Conservation (phyloP, 2,113 vertebrate species). For the Microtus ochrogaster region DNA sequence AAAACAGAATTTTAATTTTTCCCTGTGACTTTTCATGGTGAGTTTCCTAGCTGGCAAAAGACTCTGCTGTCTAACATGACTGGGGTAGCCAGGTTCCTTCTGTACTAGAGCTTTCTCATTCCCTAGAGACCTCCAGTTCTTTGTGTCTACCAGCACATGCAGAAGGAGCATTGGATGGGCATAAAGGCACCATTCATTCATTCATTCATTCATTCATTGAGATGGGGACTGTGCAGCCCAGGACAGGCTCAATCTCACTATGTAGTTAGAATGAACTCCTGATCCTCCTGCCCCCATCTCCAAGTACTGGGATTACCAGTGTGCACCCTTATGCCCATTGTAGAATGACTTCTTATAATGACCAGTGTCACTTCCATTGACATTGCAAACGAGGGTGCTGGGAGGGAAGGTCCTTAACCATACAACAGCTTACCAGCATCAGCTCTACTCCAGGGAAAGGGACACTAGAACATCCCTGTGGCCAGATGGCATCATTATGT, state of each 20-base stretch:
- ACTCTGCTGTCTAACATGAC: neutral
- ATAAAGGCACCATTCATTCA: neutral
- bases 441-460: neutral
- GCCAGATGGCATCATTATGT: neutral
- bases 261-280: too few relatives aligned
- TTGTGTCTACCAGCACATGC: neutral
- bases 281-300: neutral
- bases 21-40: neutral
- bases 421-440: neutral
- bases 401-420: neutral
- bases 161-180: neutral
- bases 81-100: neutral
- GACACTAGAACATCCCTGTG: neutral
- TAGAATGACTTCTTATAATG: neutral
- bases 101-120: neutral
- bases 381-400: neutral
- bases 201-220: too few relatives aligned
- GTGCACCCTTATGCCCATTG: neutral
- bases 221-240: neutral
- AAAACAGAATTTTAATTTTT: constrained; percentile 14
- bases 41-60: neutral
- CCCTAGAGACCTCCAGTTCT: neutral
- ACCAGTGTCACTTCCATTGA: neutral
- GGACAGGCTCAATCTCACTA: neutral
- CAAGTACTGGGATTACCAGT: neutral